Base-by-base conservation (phyloP, 2,888 invertebrate genomes). In the Phyllotreta cruciferae region DNA sequence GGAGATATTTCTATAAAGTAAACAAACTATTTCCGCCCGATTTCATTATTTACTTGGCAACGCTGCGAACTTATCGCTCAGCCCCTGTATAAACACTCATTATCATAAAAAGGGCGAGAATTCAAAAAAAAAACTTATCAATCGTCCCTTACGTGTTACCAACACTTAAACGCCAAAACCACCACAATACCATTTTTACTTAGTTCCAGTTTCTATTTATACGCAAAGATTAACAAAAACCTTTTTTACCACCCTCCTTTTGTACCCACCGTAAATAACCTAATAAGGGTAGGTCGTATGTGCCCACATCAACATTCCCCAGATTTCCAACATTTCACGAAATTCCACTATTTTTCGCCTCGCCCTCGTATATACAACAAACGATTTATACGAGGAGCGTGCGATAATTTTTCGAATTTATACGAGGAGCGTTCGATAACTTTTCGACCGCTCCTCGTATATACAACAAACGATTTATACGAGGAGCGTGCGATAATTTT, bases 301-400 rank as follows among this genome's bases (percentile, higher is more conserved):
- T 65, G 67, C 60, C 14, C 34, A 42, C 54, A 63, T 56, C 42
- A 37, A 63, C 62, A 67, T 67, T 63, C 57, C 44, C 9, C 14
- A 64, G 64, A 67, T 67, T 61, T 56, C 38, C 8, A 10, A 45
- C 10, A 38, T 53, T 47, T 37, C 60, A 66, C 57, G 60, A 36
- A 41, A 41, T 10, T 41, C 45, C n/a, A 11, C 6, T 42, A 42
- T 7, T 7, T 10, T 10, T 5, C 45, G 13, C 8, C 1, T 45
- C 41, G 4, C 10, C 41, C 41, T 41, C 41, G 41, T 41, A 41
- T 7, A 6, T 38, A 38, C 38, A n/a, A n/a, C 24, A 24, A 24
- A 24, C 24, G 24, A 4, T 24, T 24, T 24, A 24, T 24, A 24
- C 24, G 24, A 24, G 24, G 24, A 47, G 8, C 34, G 14, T 24